Conservation (phyloP, 2,888 invertebrate species). For the Cotesia congregata region DNA sequence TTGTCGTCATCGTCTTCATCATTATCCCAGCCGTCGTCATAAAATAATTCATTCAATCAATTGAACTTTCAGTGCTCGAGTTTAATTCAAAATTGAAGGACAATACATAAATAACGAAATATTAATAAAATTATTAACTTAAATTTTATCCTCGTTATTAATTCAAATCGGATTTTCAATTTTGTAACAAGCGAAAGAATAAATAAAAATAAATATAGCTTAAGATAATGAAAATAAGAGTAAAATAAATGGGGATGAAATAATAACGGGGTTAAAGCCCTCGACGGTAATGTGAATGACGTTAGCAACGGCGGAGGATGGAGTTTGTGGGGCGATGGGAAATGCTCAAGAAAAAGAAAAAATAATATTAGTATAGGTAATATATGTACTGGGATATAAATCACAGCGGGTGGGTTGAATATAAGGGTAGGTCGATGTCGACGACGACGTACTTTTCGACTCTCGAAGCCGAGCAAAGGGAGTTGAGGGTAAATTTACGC, state of each 20-base stretch:
- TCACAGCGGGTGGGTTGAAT: background rate
- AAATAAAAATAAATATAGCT: background rate
- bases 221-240: background rate
- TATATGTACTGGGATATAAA: background rate
- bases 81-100: background rate
- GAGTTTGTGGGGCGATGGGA: background rate
- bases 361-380: background rate
- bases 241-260: slow-evolving; percentile 1
- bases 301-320: background rate
- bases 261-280: slow-evolving; percentile 1
- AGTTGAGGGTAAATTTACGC: background rate
- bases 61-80: background rate
- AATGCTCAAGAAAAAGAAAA: background rate
- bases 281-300: background rate
- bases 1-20: background rate
- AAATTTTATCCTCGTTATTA: background rate
- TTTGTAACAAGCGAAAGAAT: background rate
- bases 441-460: background rate
- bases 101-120: background rate
- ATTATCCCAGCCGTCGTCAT: background rate
- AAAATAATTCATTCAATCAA: background rate
- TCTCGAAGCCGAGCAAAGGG: background rate
- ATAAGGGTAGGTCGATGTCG: background rate
- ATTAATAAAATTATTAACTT: background rate
- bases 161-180: background rate